These are phyloP conservation scores for Globodera rostochiensis DNA, from an alignment of 1,140 invertebrate species.

Conservation along the genomic window DNA sequence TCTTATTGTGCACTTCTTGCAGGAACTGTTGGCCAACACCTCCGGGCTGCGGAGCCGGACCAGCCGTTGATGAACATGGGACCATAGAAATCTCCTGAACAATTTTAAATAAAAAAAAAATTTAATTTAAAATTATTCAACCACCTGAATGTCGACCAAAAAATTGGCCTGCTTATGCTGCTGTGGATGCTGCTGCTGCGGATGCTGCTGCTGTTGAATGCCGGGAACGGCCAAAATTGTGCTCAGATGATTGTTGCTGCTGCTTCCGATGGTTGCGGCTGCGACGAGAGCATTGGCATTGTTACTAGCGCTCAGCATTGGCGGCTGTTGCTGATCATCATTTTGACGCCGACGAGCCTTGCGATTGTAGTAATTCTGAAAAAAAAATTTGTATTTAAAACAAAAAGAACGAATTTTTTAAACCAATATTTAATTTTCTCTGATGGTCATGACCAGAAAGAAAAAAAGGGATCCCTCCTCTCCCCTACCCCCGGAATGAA, in stretches of 20 bases:
- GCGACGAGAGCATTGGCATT: neutral
- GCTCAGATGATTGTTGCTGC: neutral
- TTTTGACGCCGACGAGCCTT: conserved; percentile 47
- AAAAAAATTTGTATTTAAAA: conserved; percentile 3
- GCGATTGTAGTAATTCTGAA: conserved; percentile 62
- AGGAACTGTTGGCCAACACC: neutral
- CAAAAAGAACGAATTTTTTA: neutral
- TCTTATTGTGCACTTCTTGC: neutral
- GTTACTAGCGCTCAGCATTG: neutral
- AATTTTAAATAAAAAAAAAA: neutral
- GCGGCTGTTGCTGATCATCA: conserved; percentile 5
- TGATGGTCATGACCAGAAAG: too few relatives aligned
- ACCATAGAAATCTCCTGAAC: neutral
- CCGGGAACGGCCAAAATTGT: neutral
- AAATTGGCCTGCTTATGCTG: neutral
- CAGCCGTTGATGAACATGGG: neutral
- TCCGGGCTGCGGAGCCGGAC: too few relatives aligned
- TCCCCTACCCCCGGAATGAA: too few relatives aligned
- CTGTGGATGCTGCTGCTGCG: neutral
- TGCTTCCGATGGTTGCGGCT: neutral
- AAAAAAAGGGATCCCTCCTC: too few relatives aligned
- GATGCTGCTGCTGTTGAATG: neutral
- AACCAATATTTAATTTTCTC: conserved; percentile 18
- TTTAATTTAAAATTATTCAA: neutral
- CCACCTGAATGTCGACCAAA: neutral